Evolutionary conservation across 2,113 vertebrate genomes (phyloP).

Genomic region (Otolemur garnettii): DNA sequence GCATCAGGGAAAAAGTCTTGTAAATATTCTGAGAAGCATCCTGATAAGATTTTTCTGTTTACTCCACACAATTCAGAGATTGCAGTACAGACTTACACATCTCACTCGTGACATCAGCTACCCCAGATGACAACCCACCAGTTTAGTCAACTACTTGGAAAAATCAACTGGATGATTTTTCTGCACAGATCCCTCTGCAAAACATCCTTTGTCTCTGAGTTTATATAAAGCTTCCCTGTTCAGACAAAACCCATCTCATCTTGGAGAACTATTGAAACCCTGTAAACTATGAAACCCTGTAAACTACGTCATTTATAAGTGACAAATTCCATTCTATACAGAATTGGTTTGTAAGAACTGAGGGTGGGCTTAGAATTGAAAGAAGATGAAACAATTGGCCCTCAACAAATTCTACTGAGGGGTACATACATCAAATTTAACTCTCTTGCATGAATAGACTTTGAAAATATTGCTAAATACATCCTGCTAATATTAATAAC

Average conservation of each 20-base stretch:
- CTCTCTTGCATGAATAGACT: not conserved
- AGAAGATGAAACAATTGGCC: not conserved
- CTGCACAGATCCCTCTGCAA: not conserved
- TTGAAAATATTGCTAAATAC: not conserved
- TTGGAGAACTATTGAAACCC: not conserved
- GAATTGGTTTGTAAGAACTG: slow-evolving; percentile 12
- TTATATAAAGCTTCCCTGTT: not conserved
- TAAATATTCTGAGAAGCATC: not conserved
- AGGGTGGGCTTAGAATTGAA: not conserved
- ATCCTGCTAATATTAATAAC: not conserved
- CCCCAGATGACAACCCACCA: not conserved
- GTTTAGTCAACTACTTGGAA: not conserved
- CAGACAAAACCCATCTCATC: not conserved
- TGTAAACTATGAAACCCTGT: not conserved
- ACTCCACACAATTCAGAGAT: not conserved
- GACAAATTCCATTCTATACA: not conserved
- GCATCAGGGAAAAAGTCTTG: not conserved
- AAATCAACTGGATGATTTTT: not conserved
- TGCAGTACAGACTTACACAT: not conserved
- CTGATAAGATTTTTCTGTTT: not conserved
- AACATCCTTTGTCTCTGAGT: not conserved
- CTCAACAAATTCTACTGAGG: not conserved
- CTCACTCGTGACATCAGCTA: not conserved
- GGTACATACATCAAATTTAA: not conserved
- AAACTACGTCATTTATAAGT: not conserved